These are phyloP conservation scores for Hyposoter didymator DNA, from an alignment of 2,888 invertebrate species.

Conservation along the genomic window DNA sequence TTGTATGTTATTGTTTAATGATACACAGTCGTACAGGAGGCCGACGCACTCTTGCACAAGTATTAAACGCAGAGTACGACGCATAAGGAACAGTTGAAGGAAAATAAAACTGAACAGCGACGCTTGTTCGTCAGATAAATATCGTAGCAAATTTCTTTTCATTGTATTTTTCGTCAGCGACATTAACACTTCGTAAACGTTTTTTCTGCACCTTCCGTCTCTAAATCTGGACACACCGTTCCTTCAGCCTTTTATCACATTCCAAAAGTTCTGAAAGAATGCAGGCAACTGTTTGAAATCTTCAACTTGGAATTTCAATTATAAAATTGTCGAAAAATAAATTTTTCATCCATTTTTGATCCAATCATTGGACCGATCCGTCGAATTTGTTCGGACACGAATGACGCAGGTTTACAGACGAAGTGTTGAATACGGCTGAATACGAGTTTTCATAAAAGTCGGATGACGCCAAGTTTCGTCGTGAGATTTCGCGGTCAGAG, in stretches of 20 bases:
- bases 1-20: conserved; percentile 25
- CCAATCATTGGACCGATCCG: too few relatives aligned
- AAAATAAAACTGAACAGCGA: neutral
- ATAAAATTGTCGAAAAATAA: too few relatives aligned
- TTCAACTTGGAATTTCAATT: too few relatives aligned
- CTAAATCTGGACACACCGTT: too few relatives aligned
- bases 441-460: neutral
- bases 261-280: too few relatives aligned
- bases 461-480: neutral
- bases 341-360: too few relatives aligned
- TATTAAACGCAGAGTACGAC: conserved; percentile 49
- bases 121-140: neutral
- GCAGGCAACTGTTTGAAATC: too few relatives aligned
- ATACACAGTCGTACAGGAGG: conserved; percentile 34
- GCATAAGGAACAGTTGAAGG: conserved; percentile 7
- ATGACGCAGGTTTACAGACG: too few relatives aligned
- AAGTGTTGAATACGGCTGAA: neutral
- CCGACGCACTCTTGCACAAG: conserved; percentile 31
- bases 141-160: neutral
- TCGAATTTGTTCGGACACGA: too few relatives aligned
- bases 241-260: too few relatives aligned
- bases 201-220: too few relatives aligned
- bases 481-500: neutral
- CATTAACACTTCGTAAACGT: too few relatives aligned
- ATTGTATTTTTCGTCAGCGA: neutral